Conservation (phyloP, 2,113 vertebrate species). For the Pimephales promelas region DNA sequence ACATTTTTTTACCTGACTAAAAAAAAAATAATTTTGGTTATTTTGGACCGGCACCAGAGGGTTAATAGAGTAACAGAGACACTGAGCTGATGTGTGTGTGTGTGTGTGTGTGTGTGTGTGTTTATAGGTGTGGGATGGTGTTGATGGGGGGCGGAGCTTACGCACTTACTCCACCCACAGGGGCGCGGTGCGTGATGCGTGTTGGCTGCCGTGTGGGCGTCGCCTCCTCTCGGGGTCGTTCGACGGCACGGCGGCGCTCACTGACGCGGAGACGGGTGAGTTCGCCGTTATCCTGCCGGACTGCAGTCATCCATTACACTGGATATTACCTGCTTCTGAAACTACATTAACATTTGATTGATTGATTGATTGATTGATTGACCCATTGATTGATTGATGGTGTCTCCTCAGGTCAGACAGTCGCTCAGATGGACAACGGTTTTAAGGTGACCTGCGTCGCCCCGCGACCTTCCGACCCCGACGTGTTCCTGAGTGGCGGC, state of each 20-base stretch:
- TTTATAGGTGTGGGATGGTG: constrained; percentile 90
- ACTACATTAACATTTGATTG: no score
- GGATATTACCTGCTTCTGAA: no score
- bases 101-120: constrained; percentile 37
- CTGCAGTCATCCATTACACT: no score
- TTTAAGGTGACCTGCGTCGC: constrained; percentile 84
- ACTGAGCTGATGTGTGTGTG: not conserved
- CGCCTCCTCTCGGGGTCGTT: constrained; percentile 90
- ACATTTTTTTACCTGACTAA: no score
- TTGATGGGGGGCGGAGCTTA: constrained; percentile 84
- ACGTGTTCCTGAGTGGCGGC: constrained; percentile 88
- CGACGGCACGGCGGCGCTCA: constrained; percentile 84
- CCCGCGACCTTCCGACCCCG: constrained; percentile 81
- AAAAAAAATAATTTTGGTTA: no score
- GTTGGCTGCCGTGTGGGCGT: constrained; percentile 87
- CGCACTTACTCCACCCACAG: constrained; percentile 81
- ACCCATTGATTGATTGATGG: not conserved
- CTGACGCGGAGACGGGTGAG: constrained; percentile 82
- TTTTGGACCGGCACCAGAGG: no score
- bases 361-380: no score
- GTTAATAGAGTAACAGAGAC: not conserved
- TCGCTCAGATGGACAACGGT: constrained; percentile 79
- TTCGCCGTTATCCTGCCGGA: no score
- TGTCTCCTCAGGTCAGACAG: constrained; percentile 78
- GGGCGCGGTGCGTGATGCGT: constrained; percentile 85